Conservation (phyloP, 35 echinoderm and acorn worm species). For the Holothuria glaberrima region DNA sequence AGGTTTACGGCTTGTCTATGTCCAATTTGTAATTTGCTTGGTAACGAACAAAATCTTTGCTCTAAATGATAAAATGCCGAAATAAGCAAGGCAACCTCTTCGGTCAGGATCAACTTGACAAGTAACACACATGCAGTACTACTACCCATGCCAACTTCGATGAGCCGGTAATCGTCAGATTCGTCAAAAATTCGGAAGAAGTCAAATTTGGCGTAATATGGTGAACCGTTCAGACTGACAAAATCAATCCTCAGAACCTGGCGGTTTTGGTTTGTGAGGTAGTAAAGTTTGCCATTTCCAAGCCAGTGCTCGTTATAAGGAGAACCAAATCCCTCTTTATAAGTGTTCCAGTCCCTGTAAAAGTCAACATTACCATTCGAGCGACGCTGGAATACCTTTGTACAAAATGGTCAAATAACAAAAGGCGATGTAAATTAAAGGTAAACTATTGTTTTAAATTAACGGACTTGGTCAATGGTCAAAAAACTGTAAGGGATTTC, state of each 20-base stretch:
- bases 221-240: not conserved
- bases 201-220: not conserved
- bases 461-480: too few relatives aligned
- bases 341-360: not conserved
- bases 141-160: too few relatives aligned
- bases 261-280: not conserved
- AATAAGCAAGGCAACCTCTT: too few relatives aligned
- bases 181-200: not conserved
- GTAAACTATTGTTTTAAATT: too few relatives aligned
- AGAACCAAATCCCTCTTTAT: not conserved
- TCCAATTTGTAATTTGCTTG: too few relatives aligned
- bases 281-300: not conserved
- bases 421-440: too few relatives aligned
- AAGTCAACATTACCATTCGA: not conserved
- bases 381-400: slow-evolving; percentile 5
- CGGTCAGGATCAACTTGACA: too few relatives aligned
- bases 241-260: not conserved
- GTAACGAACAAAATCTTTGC: too few relatives aligned
- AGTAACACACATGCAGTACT: too few relatives aligned
- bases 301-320: not conserved
- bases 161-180: not conserved
- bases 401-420: not conserved
- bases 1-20: too few relatives aligned
- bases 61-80: too few relatives aligned
- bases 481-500: too few relatives aligned